Percentiles rank a stretch among this genome's conserved stretches.
These are phyloP conservation scores for Coptodon bakossiorum DNA, from an alignment of 2,113 vertebrate genomes.

Conservation along the genomic window DNA sequence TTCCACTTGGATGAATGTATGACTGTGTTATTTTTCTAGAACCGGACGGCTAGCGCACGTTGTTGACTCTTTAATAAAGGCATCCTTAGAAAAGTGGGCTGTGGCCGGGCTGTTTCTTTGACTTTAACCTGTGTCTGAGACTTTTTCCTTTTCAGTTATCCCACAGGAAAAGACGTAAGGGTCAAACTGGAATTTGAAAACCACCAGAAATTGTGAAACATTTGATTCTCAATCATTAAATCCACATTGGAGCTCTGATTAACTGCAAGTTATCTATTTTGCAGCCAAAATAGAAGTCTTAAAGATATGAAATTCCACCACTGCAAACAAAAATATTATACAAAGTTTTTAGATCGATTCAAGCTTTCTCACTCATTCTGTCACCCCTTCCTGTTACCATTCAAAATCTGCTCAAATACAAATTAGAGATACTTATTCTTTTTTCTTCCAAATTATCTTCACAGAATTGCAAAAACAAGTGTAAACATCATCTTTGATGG, in stretches of 20 bases:
- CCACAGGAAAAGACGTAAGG: not conserved
- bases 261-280: not conserved
- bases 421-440: not conserved
- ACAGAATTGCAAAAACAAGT: not conserved
- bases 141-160: not conserved
- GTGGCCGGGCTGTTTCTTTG: not conserved
- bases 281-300: not conserved
- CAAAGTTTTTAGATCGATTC: not conserved
- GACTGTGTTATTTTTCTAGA: constrained; percentile 69
- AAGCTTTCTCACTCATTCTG: not conserved
- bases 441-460: not conserved
- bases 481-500: not conserved
- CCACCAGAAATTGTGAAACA: not conserved
- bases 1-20: constrained; percentile 57
- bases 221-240: not conserved
- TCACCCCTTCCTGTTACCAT: not conserved
- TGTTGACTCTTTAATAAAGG: constrained; percentile 70
- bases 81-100: constrained; percentile 53
- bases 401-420: not conserved
- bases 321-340: not conserved
- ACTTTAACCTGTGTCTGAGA: not conserved
- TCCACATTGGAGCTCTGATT: not conserved
- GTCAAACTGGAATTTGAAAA: not conserved
- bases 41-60: constrained; percentile 61
- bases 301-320: not conserved